Evolutionary conservation across 92 coral and sea anemone genomes (phyloP).

Genomic region (Siderastrea radians): DNA sequence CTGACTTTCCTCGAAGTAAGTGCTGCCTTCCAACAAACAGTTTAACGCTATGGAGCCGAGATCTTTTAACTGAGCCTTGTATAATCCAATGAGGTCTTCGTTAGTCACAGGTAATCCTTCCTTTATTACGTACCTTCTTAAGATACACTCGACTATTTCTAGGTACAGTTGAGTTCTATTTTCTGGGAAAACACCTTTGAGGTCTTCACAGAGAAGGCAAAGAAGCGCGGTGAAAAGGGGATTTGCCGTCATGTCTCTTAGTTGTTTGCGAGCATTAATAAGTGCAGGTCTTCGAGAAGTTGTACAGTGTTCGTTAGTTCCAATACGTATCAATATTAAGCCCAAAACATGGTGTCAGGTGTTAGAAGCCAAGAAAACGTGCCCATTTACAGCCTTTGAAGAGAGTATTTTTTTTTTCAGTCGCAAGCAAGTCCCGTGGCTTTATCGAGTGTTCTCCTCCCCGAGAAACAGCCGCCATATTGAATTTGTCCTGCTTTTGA

Average conservation of each 20-base stretch:
- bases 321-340: too few species aligned
- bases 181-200: constrained; percentile 37
- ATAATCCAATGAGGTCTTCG: constrained; percentile 6
- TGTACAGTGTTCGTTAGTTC: too few species aligned
- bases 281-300: too few species aligned
- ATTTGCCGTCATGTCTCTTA: too few species aligned
- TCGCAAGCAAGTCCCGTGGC: background rate
- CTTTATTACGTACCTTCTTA: constrained; percentile 29
- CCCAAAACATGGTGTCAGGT: too few species aligned
- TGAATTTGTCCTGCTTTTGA: constrained; percentile 3
- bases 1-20: background rate
- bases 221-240: constrained; percentile 54
- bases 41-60: constrained; percentile 38
- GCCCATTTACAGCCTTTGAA: too few species aligned
- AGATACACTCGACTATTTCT: constrained; percentile 23
- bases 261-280: too few species aligned
- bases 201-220: constrained; percentile 25
- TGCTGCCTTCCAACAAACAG: constrained; percentile 9
- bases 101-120: background rate
- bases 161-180: constrained; percentile 34
- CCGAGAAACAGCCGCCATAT: background rate
- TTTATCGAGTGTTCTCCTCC: background rate
- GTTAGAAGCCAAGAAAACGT: too few species aligned
- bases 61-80: background rate
- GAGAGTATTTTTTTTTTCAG: too few species aligned